Evolutionary conservation across 2,113 vertebrate genomes (phyloP), one percentile per base, ranked within the genome.

Genomic region (Lampris megalopsis): DNA sequence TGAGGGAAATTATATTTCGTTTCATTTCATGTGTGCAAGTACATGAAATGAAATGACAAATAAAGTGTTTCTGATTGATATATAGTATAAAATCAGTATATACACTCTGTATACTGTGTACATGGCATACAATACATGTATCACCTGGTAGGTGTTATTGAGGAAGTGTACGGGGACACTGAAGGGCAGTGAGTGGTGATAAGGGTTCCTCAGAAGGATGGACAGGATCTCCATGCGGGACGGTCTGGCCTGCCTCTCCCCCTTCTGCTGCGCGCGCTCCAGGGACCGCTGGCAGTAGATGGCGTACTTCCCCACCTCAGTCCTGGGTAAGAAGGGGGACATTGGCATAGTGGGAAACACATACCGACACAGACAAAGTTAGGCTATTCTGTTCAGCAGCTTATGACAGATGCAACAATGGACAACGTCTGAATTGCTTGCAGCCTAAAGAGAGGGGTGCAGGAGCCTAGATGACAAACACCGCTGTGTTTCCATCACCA

Each of bases 171-270:
- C 97, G 0, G 98, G 98, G 50, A 99, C 95, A 50, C 97, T 99
- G 85, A 99, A 99, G 3, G 98, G 98, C 74, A 99, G 89, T 0
- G 98, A 99, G 72, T 99, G 98, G 80, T 98, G 97, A 45, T 98
- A 99, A 0, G 98, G 98, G 53, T 99, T 99, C 84, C 98, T 95
- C 40, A 99, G 94, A 8, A 99, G 95, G 35, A 97, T 97, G 5
- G 98, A 99, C 66, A 99, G 94, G 81, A 99, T 98, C 93, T 99
- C 98, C 97, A 98, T 98, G 8, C 98, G 94, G 24, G 97, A 99
- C 10, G 97, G 96, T 73, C 96, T 95, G 60, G 96, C 95, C 85
- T 98, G 96, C 57, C 98, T 90, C 72, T 97, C 96, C 1, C 98
- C 97, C 0, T 96, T 98, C 90, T 96, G 96, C 85, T 98, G 97